Evolutionary conservation across 2,888 invertebrate species (phyloP), one percentile per base, ranked within the genome.

Genomic region (Yponomeuta evonymella): DNA sequence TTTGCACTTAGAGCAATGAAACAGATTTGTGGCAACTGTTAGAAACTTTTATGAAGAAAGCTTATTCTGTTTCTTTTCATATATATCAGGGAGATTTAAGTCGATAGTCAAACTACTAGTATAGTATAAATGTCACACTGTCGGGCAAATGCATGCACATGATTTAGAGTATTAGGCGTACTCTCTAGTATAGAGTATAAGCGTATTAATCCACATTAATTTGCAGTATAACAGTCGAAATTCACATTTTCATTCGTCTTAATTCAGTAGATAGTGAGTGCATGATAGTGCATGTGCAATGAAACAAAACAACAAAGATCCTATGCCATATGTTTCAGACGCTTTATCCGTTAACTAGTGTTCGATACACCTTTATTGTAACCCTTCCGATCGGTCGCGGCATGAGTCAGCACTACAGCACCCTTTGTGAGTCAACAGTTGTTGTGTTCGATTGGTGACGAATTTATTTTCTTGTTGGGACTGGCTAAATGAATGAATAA

Each of bases 301-400:
- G 15, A 15, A 12, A 58, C 51, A 58, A 3, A 64, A 64, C 6
- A 10, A 64, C 64, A 30, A 62, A 62, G 64, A 64, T 64, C n/a
- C 23, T 23, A 58, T 15, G 51, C 63, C 70, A 70, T 63, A 70
- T 63, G 70, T 33, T 36, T n/a, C 63, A 48, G 63, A 63, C 6
- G 23, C 36, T 65, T 77, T 75, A 73, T 78, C 80, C 81, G 82
- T 79, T 85, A 82, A 87, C 87, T 86, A 88, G 84, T 82, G 83
- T 85, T 82, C 81, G 77, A 81, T 82, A 79, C 74, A 67, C 74
- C 74, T 74, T 79, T 58, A 12, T 23, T n/a, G 58, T 51, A 66
- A 43, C 86, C 84, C 81, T 75, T 75, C 74, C 73, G 72, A 74
- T 73, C 67, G 58, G 70, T 67, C 36, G 36, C 66, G 15, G n/a